These are phyloP conservation scores for Euleptes europaea DNA, from an alignment of 2,113 vertebrate species.

Conservation along the genomic window DNA sequence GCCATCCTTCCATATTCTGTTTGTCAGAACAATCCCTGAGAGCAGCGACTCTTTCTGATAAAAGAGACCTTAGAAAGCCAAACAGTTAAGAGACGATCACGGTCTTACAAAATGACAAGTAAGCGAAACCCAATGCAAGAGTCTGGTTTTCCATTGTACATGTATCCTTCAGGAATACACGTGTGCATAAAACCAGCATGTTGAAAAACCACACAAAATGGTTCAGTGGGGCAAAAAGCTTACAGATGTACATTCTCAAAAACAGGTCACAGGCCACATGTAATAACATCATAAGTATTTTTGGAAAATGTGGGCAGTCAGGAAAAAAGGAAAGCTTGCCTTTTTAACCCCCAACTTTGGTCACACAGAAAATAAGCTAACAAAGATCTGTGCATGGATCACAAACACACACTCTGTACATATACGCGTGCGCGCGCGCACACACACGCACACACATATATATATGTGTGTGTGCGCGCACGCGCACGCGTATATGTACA, in stretches of 20 bases:
- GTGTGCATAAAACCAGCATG: slow-evolving; percentile 10
- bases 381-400: slow-evolving; percentile 20
- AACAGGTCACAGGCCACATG: neutral
- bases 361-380: slow-evolving; percentile 43
- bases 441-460: slow-evolving; percentile 53
- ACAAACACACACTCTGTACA: neutral
- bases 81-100: slow-evolving; percentile 11
- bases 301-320: neutral
- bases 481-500: too few species aligned
- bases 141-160: slow-evolving; percentile 24
- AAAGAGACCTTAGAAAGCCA: slow-evolving; percentile 15
- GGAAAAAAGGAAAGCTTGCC: rapidly evolving
- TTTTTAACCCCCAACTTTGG: slow-evolving; percentile 52
- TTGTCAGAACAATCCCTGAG: neutral
- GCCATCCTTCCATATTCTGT: neutral
- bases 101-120: neutral
- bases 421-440: too few species aligned
- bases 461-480: too few species aligned
- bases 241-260: slow-evolving; percentile 19
- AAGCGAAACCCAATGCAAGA: neutral
- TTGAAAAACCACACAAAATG: slow-evolving; percentile 26
- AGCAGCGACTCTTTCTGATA: neutral
- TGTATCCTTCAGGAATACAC: neutral
- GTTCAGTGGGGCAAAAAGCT: neutral
- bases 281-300: neutral